Evolutionary conservation across 2,888 invertebrate genomes (phyloP), one percentile per base, ranked within the genome.

Genomic region (Drosophila borealis): DNA sequence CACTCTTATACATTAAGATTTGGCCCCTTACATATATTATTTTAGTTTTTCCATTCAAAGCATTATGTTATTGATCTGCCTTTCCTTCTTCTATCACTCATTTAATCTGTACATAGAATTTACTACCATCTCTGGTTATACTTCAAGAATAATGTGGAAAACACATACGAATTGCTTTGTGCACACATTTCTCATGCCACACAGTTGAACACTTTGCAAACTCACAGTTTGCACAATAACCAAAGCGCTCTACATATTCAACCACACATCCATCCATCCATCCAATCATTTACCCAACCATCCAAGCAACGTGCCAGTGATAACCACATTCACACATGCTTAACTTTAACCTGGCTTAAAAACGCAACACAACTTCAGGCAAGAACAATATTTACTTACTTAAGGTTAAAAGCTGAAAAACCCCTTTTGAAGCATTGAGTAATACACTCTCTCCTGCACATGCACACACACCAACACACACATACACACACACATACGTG

Each of bases 381-480:
- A 21, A 39, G 29, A 66, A 49, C 37, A 41, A 75, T 61, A 57
- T 54, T 61, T 49, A 50, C 51, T 62, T 42, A 51, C 57, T 55
- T 55, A 11, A 61, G 66, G 71, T 36, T 70, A 55, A 74, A 37
- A 37, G 70, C 56, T 65, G 49, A 46, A 50, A 60, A 54, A 34
- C 42, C 14, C 33, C 4, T 14, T 54, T 57, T 62, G 51, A 72
- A 17, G 44, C 39, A 44, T 19, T 68, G 11, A 50, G 21, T 50
- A 50, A 36, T 13, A 36, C 36, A 36, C 29, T 6, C 29, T 29
- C 29, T 29, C 8, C 29, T 29, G 29, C 36, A 36, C 36, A 36
- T 25, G 11, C 9, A 14, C 33, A 21, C 1, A 51, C 21, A 57
- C 17, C n/a, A n/a, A n/a, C n/a, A n/a, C n/a, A 55, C n/a, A 48